Conservation (phyloP, 2,113 vertebrate species). For the Apodemus speciosus region DNA sequence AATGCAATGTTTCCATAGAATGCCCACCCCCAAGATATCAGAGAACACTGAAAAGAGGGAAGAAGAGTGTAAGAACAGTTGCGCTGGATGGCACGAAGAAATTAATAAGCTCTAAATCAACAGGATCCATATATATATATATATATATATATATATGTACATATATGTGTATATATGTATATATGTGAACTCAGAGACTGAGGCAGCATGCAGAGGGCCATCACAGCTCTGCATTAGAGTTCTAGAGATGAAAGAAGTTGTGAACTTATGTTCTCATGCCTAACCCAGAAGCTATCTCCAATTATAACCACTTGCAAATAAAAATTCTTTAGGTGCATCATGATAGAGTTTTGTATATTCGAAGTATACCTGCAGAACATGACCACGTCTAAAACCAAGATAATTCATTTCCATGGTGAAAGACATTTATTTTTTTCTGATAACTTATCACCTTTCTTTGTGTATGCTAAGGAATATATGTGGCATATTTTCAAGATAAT, state of each 20-base stretch:
- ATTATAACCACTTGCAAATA: not conserved
- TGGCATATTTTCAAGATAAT: slow-evolving; percentile 53
- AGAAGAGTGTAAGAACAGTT: not conserved
- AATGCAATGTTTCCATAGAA: not conserved
- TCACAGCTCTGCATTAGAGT: too few relatives aligned
- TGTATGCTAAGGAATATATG: slow-evolving; percentile 6
- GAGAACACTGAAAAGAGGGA: not conserved
- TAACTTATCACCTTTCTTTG: slow-evolving; percentile 52
- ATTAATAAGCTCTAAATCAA: not conserved
- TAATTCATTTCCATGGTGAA: slow-evolving; percentile 81
- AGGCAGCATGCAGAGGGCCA: not conserved
- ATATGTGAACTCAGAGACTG: too few relatives aligned
- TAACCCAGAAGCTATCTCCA: not conserved
- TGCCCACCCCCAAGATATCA: not conserved
- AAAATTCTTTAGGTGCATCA: too few relatives aligned
- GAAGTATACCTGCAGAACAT: slow-evolving; percentile 78
- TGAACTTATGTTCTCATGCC: not conserved
- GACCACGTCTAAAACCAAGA: slow-evolving; percentile 77
- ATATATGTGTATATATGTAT: not conserved
- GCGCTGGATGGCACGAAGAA: not conserved
- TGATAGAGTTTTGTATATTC: slow-evolving; percentile 75
- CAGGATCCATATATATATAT: not conserved
- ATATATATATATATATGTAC: not conserved
- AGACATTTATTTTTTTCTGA: slow-evolving; percentile 70
- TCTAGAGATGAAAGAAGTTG: not conserved